Percentiles rank a stretch among this genome's conserved stretches.
Evolutionary conservation across 2,888 invertebrate genomes (phyloP).

Genomic region (Drosophila subsilvestris): DNA sequence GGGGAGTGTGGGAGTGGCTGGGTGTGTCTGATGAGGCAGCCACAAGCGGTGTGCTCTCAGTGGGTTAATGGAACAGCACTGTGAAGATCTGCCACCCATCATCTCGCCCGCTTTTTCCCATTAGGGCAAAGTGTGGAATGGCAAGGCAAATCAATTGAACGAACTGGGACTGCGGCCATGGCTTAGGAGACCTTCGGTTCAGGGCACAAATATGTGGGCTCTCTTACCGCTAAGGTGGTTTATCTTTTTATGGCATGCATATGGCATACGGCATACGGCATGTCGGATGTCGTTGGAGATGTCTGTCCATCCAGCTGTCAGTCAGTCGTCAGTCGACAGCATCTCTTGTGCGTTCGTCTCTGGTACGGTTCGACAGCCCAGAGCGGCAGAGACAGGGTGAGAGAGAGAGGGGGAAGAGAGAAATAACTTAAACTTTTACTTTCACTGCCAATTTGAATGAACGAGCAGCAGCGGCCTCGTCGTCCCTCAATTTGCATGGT

Average conservation of each 20-base stretch:
- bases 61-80: slow-evolving; percentile 71
- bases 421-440: slow-evolving; percentile 79
- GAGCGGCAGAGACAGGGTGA: slow-evolving; percentile 13
- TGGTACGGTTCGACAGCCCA: slow-evolving; percentile 66
- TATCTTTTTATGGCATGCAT: slow-evolving; percentile 39
- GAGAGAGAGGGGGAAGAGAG: slow-evolving; percentile 4
- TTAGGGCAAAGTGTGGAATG: neutral
- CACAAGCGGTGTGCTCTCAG: slow-evolving; percentile 36
- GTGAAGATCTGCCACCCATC: slow-evolving; percentile 22
- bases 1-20: slow-evolving; percentile 9
- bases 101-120: neutral
- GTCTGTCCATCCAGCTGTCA: slow-evolving; percentile 18
- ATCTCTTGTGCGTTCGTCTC: slow-evolving; percentile 20
- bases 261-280: neutral
- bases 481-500: slow-evolving; percentile 67
- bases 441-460: slow-evolving; percentile 81
- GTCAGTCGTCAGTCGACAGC: slow-evolving; percentile 23
- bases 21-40: slow-evolving; percentile 32
- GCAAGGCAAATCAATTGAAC: neutral
- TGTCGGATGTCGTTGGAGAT: slow-evolving; percentile 16
- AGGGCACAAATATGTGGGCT: slow-evolving; percentile 16
- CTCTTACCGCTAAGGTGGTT: slow-evolving; percentile 13
- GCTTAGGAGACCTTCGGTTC: neutral
- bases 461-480: slow-evolving; percentile 30
- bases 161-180: slow-evolving; percentile 6